Conservation (phyloP, 30 jellyfish, hydroid and myxozoan species). For the Hydractinia symbiolongicarpus region DNA sequence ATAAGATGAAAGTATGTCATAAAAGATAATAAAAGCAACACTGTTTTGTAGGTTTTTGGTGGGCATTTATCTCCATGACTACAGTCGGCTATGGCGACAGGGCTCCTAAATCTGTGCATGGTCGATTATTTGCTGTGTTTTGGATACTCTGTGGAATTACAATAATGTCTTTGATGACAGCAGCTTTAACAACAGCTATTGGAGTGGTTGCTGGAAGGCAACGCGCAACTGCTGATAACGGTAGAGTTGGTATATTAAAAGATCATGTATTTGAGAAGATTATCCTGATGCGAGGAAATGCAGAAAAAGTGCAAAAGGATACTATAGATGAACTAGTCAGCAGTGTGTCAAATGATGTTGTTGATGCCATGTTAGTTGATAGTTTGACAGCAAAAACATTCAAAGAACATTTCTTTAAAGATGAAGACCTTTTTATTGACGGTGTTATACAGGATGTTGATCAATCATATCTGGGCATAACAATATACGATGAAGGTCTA, state of each 20-base stretch:
- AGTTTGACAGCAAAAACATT: slow-evolving; percentile 21
- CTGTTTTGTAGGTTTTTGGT: slow-evolving; percentile 41
- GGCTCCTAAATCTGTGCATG: slow-evolving; percentile 19
- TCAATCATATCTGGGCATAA: slow-evolving; percentile 31
- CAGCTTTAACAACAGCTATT: slow-evolving; percentile 43
- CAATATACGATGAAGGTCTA: slow-evolving; percentile 24
- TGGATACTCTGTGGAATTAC: slow-evolving; percentile 47
- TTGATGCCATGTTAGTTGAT: slow-evolving; percentile 27
- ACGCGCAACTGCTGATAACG: slow-evolving; percentile 9
- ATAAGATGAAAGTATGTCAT: background rate
- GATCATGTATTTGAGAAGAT: slow-evolving; percentile 25
- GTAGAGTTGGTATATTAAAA: slow-evolving; percentile 29
- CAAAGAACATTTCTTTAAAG: background rate
- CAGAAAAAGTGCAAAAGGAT: slow-evolving; percentile 1
- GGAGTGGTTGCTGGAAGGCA: slow-evolving; percentile 18
- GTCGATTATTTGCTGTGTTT: slow-evolving; percentile 23
- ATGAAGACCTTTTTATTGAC: slow-evolving; percentile 8
- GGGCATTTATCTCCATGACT: slow-evolving; percentile 43
- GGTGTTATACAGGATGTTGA: slow-evolving; percentile 20
- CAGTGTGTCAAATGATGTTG: background rate
- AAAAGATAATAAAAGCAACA: background rate
- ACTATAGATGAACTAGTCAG: slow-evolving; percentile 3
- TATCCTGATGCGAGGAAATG: slow-evolving; percentile 38
- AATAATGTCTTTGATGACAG: slow-evolving; percentile 29
- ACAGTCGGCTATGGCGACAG: slow-evolving; percentile 46